Base-by-base conservation (phyloP, 2,888 invertebrate genomes). In the Pycnomerus fuliginosus region DNA sequence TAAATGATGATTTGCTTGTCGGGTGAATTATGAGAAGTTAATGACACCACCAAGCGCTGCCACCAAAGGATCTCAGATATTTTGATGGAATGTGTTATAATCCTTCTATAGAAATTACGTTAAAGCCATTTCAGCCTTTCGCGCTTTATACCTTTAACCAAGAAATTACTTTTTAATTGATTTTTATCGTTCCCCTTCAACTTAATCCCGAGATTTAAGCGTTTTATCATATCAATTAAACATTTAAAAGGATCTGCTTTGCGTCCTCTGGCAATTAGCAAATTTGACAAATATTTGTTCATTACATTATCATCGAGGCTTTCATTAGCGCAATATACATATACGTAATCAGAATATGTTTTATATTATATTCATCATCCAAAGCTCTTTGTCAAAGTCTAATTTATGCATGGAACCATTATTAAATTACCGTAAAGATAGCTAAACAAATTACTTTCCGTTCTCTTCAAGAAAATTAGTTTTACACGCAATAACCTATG, bases 331-430 rank as follows among this genome's bases (percentile, higher is more conserved):
- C 28, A 33, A 40, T 40, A 22, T 30, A 40, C 40, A 25, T 32
- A 31, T 39, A 13, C 38, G 38, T 24, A 22, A 39, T 24, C 27
- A 25, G 10, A 37, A 36, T 23, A 23, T 28, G 22, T 33, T 25
- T 38, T 37, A 38, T 35, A 43, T 43, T 22, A 32, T 31, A 37
- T 36, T 36, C n/a, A n/a, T n/a, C 25, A 45, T 36, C 15, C 17
- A 31, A n/a, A 24, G 31, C 33, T 45, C 45, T 45, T 40, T 45
- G 45, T 40, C 14, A 16, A 14, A 15, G n/a, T 24, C 15, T 41
- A 41, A 46, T 46, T 41, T 41, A 46, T 46, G 41, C 46, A 46
- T 46, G 29, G 36, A 46, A 41, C 41, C 41, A 41, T 46, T 46
- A 46, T 46, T 46, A 39, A 41, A 46, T 46, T 41, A 41, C 24